Conservation (phyloP, 2,888 invertebrate species). For the Thyatira batis region DNA sequence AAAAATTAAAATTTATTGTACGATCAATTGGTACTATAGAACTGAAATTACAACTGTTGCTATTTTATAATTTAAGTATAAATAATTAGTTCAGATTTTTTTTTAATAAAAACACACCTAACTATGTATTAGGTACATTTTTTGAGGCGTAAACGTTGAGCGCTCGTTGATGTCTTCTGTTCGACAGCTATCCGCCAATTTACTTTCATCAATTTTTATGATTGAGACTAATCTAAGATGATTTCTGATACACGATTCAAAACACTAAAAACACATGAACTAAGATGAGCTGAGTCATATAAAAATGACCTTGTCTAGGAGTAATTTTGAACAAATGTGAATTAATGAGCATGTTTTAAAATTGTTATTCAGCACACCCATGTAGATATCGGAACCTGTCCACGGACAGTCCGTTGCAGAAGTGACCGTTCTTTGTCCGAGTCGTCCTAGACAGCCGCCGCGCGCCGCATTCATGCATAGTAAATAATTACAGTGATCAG, state of each 20-base stretch:
- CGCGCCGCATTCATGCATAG: conserved; percentile 78
- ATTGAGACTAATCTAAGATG: neutral
- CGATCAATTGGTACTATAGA: too few species aligned
- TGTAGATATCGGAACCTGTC: conserved; percentile 72
- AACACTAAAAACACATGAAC: neutral
- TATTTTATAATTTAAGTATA: too few species aligned
- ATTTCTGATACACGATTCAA: neutral
- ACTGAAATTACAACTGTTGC: too few species aligned
- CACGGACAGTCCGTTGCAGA: conserved; percentile 52
- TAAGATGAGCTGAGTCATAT: conserved; percentile 36
- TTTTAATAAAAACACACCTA: neutral
- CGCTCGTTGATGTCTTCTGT: conserved; percentile 34
- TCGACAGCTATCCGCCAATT: conserved; percentile 2
- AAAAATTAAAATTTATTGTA: conserved; percentile 9
- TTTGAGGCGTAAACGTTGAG: neutral
- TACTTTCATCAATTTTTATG: conserved; percentile 1
- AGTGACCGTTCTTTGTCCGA: conserved; percentile 77
- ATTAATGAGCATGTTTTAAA: conserved; percentile 69
- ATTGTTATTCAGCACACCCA: conserved; percentile 69
- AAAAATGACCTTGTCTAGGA: conserved; percentile 45
- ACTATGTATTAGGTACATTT: neutral
- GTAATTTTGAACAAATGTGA: conserved; percentile 55
- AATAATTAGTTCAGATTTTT: neutral
- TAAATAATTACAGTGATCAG: conserved; percentile 81
- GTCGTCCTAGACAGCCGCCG: conserved; percentile 75